Base-by-base conservation (phyloP, 2,888 invertebrate species). In the Sphaerophoria taeniata region DNA sequence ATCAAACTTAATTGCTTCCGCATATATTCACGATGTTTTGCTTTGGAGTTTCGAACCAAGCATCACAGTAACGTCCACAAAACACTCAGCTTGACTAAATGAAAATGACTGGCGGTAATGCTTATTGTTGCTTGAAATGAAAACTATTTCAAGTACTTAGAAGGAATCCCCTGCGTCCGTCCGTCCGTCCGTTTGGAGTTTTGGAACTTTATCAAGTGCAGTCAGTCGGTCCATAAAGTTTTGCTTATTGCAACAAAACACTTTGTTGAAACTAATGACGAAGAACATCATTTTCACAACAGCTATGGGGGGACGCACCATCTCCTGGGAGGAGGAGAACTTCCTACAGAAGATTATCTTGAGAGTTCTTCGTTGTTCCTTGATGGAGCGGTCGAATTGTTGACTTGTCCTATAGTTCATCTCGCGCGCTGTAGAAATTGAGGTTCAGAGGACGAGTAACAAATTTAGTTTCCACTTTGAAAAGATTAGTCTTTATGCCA, bases 1-100 rank as follows among this genome's bases (percentile, higher is more conserved):
- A 78, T 83, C 83, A 78, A 71, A 74, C 63, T 55, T 78, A 83
- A 83, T 79, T 75, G 79, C 79, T 84, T 84, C 84, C 79, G 84
- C 75, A 84, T 84, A 75, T 67, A 75, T 67, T 75, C 79, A 75
- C 71, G 53, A 79, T n/a, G n/a, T n/a, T n/a, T n/a, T n/a, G n/a
- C n/a, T n/a, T n/a, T n/a, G n/a, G n/a, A n/a, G n/a, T n/a, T n/a
- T n/a, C n/a, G n/a, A n/a, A n/a, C n/a, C n/a, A n/a, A n/a, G n/a
- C n/a, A n/a, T n/a, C n/a, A n/a, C n/a, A n/a, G n/a, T n/a, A n/a
- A n/a, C n/a, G n/a, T n/a, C n/a, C n/a, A n/a, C n/a, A n/a, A n/a
- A n/a, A n/a, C n/a, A n/a, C n/a, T 43, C 47, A 56, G 36, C 11
- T 63, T 6, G 45, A 14, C n/a, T 43, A 12, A 45, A 14, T 51